A percentile compares a stretch with the other conserved stretches of the same genome.
These are phyloP conservation scores for Phoeniculus purpureus DNA, from an alignment of 2,797 vertebrate species.

Conservation along the genomic window DNA sequence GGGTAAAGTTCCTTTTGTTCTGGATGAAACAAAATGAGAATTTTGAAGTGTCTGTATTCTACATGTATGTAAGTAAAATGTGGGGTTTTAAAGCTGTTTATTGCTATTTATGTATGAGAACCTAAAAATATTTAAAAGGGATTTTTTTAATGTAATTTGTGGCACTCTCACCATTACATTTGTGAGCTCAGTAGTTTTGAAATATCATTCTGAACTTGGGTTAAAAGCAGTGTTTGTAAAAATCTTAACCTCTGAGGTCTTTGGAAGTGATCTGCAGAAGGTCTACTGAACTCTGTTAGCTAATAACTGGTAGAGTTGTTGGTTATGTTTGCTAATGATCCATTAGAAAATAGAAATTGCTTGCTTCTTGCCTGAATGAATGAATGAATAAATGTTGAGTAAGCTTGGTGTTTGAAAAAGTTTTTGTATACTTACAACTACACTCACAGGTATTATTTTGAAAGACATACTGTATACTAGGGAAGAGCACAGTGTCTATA, in stretches of 20 bases:
- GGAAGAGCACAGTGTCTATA: not conserved
- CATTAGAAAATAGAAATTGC: rapidly evolving
- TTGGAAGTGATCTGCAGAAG: not conserved
- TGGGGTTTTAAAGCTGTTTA: not conserved
- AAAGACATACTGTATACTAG: not conserved
- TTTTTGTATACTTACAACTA: not conserved
- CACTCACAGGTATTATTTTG: not conserved
- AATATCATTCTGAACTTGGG: not conserved
- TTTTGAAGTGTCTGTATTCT: not conserved
- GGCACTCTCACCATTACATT: not conserved
- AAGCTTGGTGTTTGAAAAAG: not conserved
- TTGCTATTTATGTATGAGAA: not conserved
- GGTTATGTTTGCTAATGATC: not conserved
- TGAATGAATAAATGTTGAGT: not conserved
- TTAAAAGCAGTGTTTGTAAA: not conserved
- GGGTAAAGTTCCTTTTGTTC: not conserved
- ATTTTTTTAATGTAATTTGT: not conserved
- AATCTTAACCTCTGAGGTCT: not conserved
- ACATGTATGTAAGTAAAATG: not conserved
- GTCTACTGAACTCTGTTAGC: not conserved
- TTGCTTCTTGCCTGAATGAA: not conserved
- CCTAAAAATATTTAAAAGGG: not conserved
- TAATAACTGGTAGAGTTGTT: not conserved
- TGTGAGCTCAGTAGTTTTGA: not conserved
- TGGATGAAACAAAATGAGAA: not conserved